A percentile compares a stretch with the other conserved stretches of the same genome.
Conservation (phyloP, 2,797 vertebrate genomes). For the Galaxias olidus region DNA sequence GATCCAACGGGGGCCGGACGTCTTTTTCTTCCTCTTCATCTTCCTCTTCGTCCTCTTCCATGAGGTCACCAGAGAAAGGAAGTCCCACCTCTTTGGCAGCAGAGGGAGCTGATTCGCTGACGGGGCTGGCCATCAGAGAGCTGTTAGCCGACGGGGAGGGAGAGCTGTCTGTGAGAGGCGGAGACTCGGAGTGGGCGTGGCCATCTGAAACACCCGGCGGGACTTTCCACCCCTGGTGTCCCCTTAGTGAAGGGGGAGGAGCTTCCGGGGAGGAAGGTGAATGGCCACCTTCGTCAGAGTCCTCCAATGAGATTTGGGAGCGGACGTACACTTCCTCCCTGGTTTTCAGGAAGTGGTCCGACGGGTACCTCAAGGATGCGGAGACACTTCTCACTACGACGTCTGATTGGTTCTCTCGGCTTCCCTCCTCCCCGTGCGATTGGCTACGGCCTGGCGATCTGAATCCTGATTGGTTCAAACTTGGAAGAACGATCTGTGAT, state of each 20-base stretch:
- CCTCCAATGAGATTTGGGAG: constrained; percentile 76
- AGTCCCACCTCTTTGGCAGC: constrained; percentile 53
- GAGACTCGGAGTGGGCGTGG: constrained; percentile 5
- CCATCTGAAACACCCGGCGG: background rate
- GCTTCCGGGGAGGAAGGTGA: constrained; percentile 47
- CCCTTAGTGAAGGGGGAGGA: constrained; percentile 28
- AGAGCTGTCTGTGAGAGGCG: constrained; percentile 55
- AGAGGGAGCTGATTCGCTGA: constrained; percentile 49
- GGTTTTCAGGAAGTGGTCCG: constrained; percentile 70
- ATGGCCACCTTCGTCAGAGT: constrained; percentile 68
- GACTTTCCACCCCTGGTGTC: constrained; percentile 22
- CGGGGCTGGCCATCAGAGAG: constrained; percentile 58
- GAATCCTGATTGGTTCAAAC: constrained; percentile 47
- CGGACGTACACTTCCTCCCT: constrained; percentile 74
- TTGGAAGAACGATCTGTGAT: constrained; percentile 43
- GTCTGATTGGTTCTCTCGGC: constrained; percentile 38
- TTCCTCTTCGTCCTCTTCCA: constrained; percentile 40
- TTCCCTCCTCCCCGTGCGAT: constrained; percentile 41
- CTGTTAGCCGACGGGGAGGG: constrained; percentile 63
- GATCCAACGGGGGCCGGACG: constrained; percentile 20
- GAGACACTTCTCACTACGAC: constrained; percentile 54
- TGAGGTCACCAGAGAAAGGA: constrained; percentile 72
- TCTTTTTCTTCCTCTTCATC: constrained; percentile 45
- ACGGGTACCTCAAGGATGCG: constrained; percentile 63
- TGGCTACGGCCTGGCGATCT: constrained; percentile 34